Conservation (phyloP, 2,113 vertebrate genomes). For the Melanostigma gelatinosum region DNA sequence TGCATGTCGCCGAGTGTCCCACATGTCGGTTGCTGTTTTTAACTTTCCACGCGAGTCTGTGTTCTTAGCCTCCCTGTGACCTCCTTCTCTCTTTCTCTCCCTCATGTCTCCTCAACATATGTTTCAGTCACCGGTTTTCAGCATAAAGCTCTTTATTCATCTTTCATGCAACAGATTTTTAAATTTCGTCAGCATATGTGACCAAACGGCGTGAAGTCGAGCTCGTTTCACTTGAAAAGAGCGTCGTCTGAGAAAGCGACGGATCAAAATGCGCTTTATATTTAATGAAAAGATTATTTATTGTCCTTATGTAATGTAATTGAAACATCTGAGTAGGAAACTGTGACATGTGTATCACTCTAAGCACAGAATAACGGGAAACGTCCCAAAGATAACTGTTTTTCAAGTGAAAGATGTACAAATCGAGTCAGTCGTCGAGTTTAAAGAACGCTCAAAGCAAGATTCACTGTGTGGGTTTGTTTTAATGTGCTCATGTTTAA, state of each 20-base stretch:
- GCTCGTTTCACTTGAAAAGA: conserved; percentile 35
- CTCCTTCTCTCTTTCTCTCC: conserved; percentile 23
- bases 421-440: background rate
- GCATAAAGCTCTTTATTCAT: conserved; percentile 54
- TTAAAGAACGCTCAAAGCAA: background rate
- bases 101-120: conserved; percentile 48
- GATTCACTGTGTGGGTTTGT: conserved; percentile 1
- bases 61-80: conserved; percentile 50
- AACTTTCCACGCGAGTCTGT: conserved; percentile 32
- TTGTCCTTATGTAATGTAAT: background rate
- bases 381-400: background rate
- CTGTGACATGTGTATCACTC: background rate
- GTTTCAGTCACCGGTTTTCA: conserved; percentile 50
- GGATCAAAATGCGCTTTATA: conserved; percentile 30
- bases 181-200: conserved; percentile 47
- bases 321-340: conserved; percentile 13
- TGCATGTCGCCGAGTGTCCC: background rate
- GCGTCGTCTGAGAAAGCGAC: conserved; percentile 24
- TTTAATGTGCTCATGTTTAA: conserved; percentile 14
- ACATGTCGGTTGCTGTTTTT: background rate
- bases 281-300: conserved; percentile 32
- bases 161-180: conserved; percentile 53
- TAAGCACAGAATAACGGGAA: background rate
- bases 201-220: conserved; percentile 14
- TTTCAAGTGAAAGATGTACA: conserved; percentile 1